phyloP scores from a whole-genome alignment of 2,888 invertebrate species.

The Neocrepidodera transversa region DNA sequence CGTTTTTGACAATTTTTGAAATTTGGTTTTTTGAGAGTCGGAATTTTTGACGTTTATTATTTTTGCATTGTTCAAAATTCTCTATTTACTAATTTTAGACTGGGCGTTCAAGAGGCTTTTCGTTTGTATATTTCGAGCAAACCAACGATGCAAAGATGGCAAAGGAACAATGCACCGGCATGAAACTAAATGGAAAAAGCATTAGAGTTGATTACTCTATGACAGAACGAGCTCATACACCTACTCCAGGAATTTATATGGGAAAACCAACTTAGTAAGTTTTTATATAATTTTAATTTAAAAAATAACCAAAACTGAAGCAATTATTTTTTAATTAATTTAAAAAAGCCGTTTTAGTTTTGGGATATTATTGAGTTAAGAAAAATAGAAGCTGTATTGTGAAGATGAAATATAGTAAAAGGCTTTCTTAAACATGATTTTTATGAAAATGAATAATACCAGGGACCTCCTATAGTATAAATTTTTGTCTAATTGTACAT shows the following conservation, averaged over 20 bases:
- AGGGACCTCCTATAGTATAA: no score
- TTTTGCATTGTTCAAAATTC: no score
- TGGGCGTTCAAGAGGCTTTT: conserved; percentile 93
- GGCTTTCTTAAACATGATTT: conserved; percentile 41
- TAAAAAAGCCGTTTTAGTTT: conserved; percentile 14
- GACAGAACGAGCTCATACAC: conserved; percentile 94
- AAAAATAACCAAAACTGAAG: conserved; percentile 1
- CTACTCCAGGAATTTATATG: conserved; percentile 97
- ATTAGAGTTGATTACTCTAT: conserved; percentile 96
- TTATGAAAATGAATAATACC: no score
- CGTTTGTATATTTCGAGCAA: conserved; percentile 92
- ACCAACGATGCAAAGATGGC: conserved; percentile 90
- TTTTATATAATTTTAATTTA: conserved; percentile 1
- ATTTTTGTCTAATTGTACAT: no score
- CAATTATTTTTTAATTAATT: conserved; percentile 8
- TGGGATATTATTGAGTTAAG: conserved; percentile 34
- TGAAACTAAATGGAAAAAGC: conserved; percentile 91
- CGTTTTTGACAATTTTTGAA: no score
- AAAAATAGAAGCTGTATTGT: conserved; percentile 39
- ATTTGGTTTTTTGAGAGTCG: no score
- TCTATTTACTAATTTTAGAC: no score
- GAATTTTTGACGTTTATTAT: no score
- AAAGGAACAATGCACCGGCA: conserved; percentile 91
- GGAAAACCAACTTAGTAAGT: conserved; percentile 83
- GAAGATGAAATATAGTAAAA: conserved; percentile 40